These are phyloP conservation scores for Antedon mediterranea DNA, from an alignment of 53 echinoderm and acorn worm species.

Conservation along the genomic window DNA sequence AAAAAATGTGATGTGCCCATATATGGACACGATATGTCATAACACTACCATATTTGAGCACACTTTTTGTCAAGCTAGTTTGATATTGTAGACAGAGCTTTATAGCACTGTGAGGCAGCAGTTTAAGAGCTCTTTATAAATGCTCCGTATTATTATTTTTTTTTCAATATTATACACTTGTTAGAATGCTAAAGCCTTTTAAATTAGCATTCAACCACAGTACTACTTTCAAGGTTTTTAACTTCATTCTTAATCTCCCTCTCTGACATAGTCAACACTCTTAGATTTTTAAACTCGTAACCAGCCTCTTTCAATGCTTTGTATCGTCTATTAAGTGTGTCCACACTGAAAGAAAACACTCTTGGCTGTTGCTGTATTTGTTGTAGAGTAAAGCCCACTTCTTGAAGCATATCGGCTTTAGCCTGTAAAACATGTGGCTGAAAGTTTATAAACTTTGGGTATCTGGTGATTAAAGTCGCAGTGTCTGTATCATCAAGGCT, in stretches of 20 bases:
- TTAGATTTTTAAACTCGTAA: not conserved
- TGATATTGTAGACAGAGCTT: too few species aligned
- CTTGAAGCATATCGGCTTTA: not conserved
- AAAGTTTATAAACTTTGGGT: not conserved
- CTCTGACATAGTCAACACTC: not conserved
- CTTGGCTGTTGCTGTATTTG: not conserved
- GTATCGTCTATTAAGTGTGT: not conserved
- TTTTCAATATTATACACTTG: too few species aligned
- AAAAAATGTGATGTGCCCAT: too few species aligned
- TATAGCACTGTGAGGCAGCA: too few species aligned
- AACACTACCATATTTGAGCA: too few species aligned
- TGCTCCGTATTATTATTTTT: too few species aligned
- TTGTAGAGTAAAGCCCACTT: not conserved
- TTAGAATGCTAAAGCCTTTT: too few species aligned
- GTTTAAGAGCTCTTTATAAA: too few species aligned
- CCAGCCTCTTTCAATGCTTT: not conserved
- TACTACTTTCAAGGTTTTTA: not conserved
- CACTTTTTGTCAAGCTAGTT: too few species aligned
- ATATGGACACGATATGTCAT: too few species aligned
- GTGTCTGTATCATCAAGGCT: slow-evolving; percentile 15
- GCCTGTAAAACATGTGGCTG: not conserved
- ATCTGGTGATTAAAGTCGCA: not conserved
- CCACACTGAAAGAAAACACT: not conserved
- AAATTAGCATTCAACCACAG: too few species aligned
- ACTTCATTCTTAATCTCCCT: not conserved